Conservation (phyloP, 2,888 invertebrate species). For the Glyphotaelius pellucidus region DNA sequence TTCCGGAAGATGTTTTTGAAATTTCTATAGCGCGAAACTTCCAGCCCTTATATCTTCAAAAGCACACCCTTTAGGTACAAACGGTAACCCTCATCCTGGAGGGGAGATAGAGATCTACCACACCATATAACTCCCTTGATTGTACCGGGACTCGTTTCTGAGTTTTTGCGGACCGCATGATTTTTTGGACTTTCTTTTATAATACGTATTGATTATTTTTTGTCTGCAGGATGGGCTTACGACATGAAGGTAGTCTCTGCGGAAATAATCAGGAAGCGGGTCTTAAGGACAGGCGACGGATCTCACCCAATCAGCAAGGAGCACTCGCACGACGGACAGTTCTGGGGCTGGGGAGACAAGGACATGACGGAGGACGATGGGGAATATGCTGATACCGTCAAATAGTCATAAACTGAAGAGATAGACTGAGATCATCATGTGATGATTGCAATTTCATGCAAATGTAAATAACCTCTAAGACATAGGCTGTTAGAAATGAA, state of each 20-base stretch:
- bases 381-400: conserved; percentile 36
- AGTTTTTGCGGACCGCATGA: too few species aligned
- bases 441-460: background rate
- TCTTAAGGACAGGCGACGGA: conserved; percentile 78
- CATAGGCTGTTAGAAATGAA: background rate
- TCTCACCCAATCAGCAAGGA: conserved; percentile 65
- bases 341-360: conserved; percentile 61
- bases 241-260: conserved; percentile 83
- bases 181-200: too few species aligned
- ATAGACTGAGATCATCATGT: background rate
- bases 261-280: conserved; percentile 75
- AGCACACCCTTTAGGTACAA: too few species aligned
- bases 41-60: too few species aligned
- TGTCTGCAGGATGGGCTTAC: conserved; percentile 82
- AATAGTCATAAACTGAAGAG: conserved; percentile 2
- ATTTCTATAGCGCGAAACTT: too few species aligned
- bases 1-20: too few species aligned
- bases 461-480: background rate
- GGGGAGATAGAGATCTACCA: too few species aligned
- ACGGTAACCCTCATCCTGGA: too few species aligned
- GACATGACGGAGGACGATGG: conserved; percentile 59
- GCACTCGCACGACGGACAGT: conserved; percentile 55
- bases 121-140: too few species aligned
- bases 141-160: too few species aligned
- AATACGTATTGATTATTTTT: too few species aligned